Base-by-base conservation (phyloP, 2,113 vertebrate species). In the Halichoeres trimaculatus region DNA sequence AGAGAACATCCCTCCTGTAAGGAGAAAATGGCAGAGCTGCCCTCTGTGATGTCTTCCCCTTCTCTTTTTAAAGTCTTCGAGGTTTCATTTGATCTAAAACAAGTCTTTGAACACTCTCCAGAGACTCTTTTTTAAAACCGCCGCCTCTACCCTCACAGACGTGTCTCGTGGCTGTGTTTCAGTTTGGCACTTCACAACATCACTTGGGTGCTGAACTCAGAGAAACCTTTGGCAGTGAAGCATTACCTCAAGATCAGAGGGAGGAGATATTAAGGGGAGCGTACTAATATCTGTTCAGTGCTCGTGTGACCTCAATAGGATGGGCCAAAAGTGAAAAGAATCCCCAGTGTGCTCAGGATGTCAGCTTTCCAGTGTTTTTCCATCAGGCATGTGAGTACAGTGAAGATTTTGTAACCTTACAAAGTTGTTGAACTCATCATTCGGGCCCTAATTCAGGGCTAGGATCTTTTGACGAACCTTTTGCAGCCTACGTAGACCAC, bases 61-160 rank as follows among this genome's bases (percentile, higher is more conserved):
- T 30, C 6, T 30, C 30, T 76, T 76, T 61, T 71, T 35, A 12
- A 67, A 72, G 67, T 70, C 72, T 35, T 66, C 2, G 74, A 76
- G 70, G 74, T 70, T 76, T 87, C 70, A 43, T 90, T 67, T 78
- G 70, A 74, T 70, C 57, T 50, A 82, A 84, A 81, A 84, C 85
- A 79, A 88, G 74, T 34, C 55, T 71, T 71, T 78, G 20, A 83
- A 78, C 50, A 65, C 23, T 76, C 45, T 74, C 52, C 62, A 58
- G 45, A 71, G 52, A 59, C 67, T 59, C 48, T 65, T 55, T n/a
- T 87, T 70, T 36, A 20, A 78, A 83, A 78, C n/a, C 64, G 4
- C 56, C 10, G 0, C 41, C 16, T 62, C 66, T 60, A 50, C 63
- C 38, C 70, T 69, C 36, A n/a, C 51, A 69, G 65, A 38, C 52